Percentiles rank a stretch among this genome's conserved stretches.
Conservation (phyloP, 1,140 invertebrate species). For the Reticulitermes speratus region DNA sequence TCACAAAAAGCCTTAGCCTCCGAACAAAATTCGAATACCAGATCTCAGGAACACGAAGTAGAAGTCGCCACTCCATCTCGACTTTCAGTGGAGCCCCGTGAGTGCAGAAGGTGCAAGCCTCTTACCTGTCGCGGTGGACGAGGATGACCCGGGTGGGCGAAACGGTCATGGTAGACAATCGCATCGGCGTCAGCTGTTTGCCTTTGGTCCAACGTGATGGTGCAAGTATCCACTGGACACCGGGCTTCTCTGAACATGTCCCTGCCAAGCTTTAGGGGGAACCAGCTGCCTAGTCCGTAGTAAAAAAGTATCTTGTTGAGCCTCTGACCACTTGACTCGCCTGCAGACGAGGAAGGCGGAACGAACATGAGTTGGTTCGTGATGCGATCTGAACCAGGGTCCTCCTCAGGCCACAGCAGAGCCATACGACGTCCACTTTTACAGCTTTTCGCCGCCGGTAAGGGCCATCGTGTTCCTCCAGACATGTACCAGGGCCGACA, state of each 20-base stretch:
- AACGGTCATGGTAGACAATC: constrained; percentile 86
- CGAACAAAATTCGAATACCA: no score
- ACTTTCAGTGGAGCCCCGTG: constrained; percentile 69
- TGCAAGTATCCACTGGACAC: constrained; percentile 76
- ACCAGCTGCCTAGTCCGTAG: constrained; percentile 77
- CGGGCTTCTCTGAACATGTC: constrained; percentile 64
- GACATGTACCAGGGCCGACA: constrained; percentile 60
- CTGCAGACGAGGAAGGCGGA: no score
- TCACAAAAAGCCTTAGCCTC: no score
- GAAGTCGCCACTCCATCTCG: constrained; percentile 41
- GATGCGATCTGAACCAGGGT: no score
- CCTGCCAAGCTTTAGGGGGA: constrained; percentile 66
- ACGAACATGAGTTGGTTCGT: no score
- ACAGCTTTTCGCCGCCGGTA: constrained; percentile 46
- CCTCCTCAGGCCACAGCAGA: no score
- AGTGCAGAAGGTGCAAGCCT: no score
- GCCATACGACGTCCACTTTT: constrained; percentile 49
- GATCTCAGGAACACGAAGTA: neutral
- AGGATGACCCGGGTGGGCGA: no score
- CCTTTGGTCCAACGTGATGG: constrained; percentile 68
- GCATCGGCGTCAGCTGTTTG: constrained; percentile 76
- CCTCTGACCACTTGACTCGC: no score
- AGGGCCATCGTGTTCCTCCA: constrained; percentile 55
- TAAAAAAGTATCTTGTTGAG: constrained; percentile 82
- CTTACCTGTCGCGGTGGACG: no score